Percentiles rank a stretch among this genome's conserved stretches.
Conservation (phyloP, 2,113 vertebrate genomes). For the Mus pahari region DNA sequence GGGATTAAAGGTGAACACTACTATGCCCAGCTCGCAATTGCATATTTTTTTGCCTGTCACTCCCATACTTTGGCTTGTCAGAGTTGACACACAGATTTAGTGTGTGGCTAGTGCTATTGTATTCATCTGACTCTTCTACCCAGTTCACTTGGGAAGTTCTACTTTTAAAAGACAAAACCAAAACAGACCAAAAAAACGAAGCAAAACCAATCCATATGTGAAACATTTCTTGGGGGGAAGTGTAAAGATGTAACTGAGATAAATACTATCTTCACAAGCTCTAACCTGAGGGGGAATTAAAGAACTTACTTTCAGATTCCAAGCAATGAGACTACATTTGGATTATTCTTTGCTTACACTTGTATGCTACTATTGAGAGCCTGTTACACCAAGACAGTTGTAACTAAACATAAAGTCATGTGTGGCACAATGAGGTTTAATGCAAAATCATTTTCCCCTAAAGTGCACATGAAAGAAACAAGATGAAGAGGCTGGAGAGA, state of each 20-base stretch:
- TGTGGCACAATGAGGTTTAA: not conserved
- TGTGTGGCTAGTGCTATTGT: not conserved
- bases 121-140: not conserved
- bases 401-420: not conserved
- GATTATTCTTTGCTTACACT: not conserved
- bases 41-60: not conserved
- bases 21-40: not conserved
- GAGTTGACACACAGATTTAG: not conserved
- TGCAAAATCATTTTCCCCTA: not conserved
- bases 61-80: not conserved
- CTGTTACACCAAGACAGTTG: not conserved
- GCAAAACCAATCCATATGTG: not conserved
- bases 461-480: conserved; percentile 22
- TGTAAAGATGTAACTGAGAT: not conserved
- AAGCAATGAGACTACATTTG: not conserved
- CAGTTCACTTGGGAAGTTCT: not conserved
- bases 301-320: not conserved
- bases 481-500: not conserved
- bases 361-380: conserved; percentile 21
- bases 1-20: not conserved
- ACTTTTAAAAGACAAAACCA: too few relatives aligned
- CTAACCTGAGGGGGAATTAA: conserved; percentile 46
- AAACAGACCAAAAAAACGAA: not conserved
- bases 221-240: conserved; percentile 48
- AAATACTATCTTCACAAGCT: not conserved